A percentile compares a stretch with the other conserved stretches of the same genome.
These are phyloP conservation scores for Temnothorax curvispinosus DNA, from an alignment of 1,140 invertebrate genomes.

Conservation along the genomic window DNA sequence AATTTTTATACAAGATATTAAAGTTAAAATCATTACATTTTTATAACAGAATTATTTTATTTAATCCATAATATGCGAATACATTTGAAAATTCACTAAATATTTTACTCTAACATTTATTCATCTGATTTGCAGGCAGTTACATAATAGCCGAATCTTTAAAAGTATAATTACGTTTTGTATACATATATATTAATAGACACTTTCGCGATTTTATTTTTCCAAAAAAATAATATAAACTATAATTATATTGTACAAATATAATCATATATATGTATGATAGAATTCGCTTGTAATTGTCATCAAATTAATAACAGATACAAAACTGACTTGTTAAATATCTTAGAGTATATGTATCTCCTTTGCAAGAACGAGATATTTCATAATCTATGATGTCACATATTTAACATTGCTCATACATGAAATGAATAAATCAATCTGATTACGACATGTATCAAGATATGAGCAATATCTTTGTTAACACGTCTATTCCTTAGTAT, in stretches of 20 bases:
- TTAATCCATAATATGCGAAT: constrained; percentile 21
- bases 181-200: constrained; percentile 15
- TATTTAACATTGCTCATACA: neutral
- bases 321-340: constrained; percentile 30
- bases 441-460: neutral
- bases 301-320: constrained; percentile 25
- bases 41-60: constrained; percentile 43
- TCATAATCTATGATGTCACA: neutral
- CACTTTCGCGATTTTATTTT: neutral
- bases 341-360: constrained; percentile 1
- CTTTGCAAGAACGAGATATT: neutral
- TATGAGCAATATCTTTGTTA: neutral
- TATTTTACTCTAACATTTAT: constrained; percentile 47
- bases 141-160: constrained; percentile 36
- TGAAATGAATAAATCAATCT: constrained; percentile 2
- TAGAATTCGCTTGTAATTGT: neutral
- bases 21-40: neutral
- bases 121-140: constrained; percentile 37
- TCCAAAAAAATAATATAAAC: constrained; percentile 32
- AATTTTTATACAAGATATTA: neutral
- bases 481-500: neutral
- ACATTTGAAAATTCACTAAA: constrained; percentile 20
- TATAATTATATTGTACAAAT: constrained; percentile 22
- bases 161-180: constrained; percentile 47
- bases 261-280: constrained; percentile 3